Evolutionary conservation across 2,113 vertebrate species (phyloP).

Genomic region (Syngnathus typhle): DNA sequence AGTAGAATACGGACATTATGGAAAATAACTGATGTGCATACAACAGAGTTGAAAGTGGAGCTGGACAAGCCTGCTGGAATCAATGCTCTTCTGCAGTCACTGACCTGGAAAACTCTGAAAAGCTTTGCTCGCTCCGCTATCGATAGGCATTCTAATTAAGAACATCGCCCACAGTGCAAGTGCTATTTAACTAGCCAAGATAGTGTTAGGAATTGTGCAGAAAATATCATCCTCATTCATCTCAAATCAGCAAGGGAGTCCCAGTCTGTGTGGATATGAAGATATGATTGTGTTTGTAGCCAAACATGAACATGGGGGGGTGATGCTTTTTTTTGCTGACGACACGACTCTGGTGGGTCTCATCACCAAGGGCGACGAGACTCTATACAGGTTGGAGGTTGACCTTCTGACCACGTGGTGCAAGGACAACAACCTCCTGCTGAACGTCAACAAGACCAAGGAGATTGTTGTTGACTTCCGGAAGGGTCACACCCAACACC

Average conservation of each 20-base stretch:
- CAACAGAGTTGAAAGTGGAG: slow-evolving; percentile 24
- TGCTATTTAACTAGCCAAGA: slow-evolving; percentile 32
- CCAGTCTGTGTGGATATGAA: background rate
- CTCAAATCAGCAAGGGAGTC: slow-evolving; percentile 15
- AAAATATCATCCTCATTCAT: slow-evolving; percentile 36
- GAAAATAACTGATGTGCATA: background rate
- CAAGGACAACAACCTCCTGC: too few relatives aligned
- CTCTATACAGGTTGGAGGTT: too few relatives aligned
- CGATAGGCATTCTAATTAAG: slow-evolving; percentile 64
- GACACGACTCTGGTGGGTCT: too few relatives aligned
- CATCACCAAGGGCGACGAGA: too few relatives aligned
- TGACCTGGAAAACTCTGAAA: slow-evolving; percentile 68
- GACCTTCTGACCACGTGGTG: too few relatives aligned
- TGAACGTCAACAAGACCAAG: too few relatives aligned
- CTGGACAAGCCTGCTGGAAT: slow-evolving; percentile 46
- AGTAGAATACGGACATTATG: background rate
- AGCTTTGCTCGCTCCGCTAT: slow-evolving; percentile 49
- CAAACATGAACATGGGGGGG: background rate
- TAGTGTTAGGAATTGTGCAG: slow-evolving; percentile 23
- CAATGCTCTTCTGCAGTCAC: slow-evolving; percentile 50
- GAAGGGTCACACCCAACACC: too few relatives aligned
- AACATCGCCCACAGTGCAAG: slow-evolving; percentile 32
- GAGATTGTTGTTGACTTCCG: too few relatives aligned
- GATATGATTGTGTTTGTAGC: slow-evolving; percentile 5
- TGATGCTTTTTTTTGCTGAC: too few relatives aligned